Percentiles rank a stretch among this genome's conserved stretches.
Conservation (phyloP, 2,888 invertebrate genomes). For the Cynaeus angustus region DNA sequence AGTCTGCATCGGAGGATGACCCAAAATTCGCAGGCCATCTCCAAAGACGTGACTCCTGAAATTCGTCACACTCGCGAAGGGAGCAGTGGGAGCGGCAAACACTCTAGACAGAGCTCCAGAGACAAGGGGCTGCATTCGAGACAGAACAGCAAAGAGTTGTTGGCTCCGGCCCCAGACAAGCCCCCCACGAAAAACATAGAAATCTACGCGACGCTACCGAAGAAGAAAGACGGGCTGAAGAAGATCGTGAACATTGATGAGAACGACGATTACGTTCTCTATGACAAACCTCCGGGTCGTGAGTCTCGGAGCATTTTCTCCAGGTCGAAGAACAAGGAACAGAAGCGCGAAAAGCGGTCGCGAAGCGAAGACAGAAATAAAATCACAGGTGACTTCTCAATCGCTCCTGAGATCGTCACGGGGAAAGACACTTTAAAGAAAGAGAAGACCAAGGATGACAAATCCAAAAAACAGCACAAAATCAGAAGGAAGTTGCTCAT, state of each 20-base stretch:
- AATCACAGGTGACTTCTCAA: constrained; percentile 80
- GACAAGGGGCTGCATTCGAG: constrained; percentile 79
- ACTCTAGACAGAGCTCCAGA: constrained; percentile 83
- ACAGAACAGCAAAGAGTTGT: constrained; percentile 77
- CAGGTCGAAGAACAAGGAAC: constrained; percentile 80
- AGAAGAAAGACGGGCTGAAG: constrained; percentile 84
- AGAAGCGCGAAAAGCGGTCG: constrained; percentile 84
- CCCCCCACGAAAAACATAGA: constrained; percentile 81
- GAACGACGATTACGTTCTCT: constrained; percentile 80
- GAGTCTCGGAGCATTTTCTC: constrained; percentile 81
- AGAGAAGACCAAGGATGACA: constrained; percentile 77
- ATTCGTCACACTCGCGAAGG: constrained; percentile 83
- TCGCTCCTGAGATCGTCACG: constrained; percentile 73
- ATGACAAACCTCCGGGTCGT: constrained; percentile 79
- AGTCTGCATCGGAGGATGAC: constrained; percentile 88
- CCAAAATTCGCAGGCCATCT: constrained; percentile 73
- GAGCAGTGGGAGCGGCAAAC: constrained; percentile 78
- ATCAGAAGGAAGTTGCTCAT: constrained; percentile 89
- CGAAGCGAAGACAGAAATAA: constrained; percentile 91
- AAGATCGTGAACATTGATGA: constrained; percentile 80
- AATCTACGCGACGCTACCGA: constrained; percentile 93
- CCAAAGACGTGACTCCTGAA: constrained; percentile 76
- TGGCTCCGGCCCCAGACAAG: constrained; percentile 67
- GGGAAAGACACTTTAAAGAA: constrained; percentile 69
- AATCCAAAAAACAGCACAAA: constrained; percentile 88